Percentiles rank a stretch among this genome's conserved stretches.
Evolutionary conservation across 2,797 vertebrate genomes (phyloP).

Genomic region (Varecia variegata): DNA sequence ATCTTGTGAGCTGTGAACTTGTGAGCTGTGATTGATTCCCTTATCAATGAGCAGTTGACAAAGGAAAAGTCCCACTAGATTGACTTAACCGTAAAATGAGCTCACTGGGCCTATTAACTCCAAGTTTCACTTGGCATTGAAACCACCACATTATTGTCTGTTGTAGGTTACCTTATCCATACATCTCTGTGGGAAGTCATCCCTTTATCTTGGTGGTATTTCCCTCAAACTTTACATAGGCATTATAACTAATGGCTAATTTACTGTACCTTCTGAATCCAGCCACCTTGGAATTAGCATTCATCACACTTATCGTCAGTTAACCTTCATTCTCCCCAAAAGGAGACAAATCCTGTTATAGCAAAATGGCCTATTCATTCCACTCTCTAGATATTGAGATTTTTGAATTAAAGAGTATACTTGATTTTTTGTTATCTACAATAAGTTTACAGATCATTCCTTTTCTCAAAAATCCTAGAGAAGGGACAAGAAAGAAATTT

Average conservation of each 20-base stretch:
- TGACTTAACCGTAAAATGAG: background rate
- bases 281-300: background rate
- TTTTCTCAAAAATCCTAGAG: background rate
- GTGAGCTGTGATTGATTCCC: background rate
- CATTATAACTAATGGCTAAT: background rate
- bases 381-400: background rate
- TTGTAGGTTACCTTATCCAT: background rate
- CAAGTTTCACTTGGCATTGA: background rate
- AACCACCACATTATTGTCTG: background rate
- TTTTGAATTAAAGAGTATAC: slow-evolving; percentile 3
- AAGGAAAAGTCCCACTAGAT: background rate
- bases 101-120: background rate
- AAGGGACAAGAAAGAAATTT: slow-evolving; percentile 19
- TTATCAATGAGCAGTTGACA: background rate
- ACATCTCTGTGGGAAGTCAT: background rate
- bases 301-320: background rate
- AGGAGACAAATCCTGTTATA: background rate
- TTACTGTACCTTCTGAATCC: background rate
- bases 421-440: slow-evolving; percentile 13
- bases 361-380: background rate
- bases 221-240: background rate
- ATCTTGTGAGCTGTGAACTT: slow-evolving; percentile 2
- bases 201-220: background rate
- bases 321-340: background rate
- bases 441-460: background rate